Evolutionary conservation across 2,113 vertebrate species (phyloP), one percentile per base, ranked within the genome.

Genomic region (Dissostichus mawsoni): DNA sequence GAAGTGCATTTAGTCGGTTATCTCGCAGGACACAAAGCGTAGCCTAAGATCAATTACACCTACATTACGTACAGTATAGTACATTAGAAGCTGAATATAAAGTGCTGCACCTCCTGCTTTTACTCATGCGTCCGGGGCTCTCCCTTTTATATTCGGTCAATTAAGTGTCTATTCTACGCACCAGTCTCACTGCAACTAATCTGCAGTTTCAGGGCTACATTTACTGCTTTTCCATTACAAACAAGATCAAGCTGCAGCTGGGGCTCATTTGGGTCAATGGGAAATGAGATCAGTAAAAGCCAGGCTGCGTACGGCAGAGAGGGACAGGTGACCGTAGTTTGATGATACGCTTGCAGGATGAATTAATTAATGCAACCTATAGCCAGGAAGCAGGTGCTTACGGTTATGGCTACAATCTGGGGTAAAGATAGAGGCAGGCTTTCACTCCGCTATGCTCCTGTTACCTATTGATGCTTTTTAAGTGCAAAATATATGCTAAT

Each of bases 191-290:
- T 76, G 71, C 83, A 83, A 81, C 74, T 59, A 83, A 80, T 73
- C 73, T 78, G 71, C 86, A 78, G 74, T 85, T 93, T 89, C 81
- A 83, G 78, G 55, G 76, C 76, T 90, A 82, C 84, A 88, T 89
- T 90, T 82, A 86, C 86, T 79, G 84, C 74, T 81, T 89, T 82
- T 83, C 87, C 84, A 86, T 91, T 90, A 82, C 87, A 92, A 90
- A 92, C 82, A 80, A 93, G 91, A 90, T 92, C 89, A 91, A 45
- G 69, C 71, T 79, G 88, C 91, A 92, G 89, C 90, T 91, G 87
- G 81, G 86, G 82, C 86, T 88, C 85, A 74, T 92, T 86, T 88
- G 74, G 76, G 81, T 92, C 92, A 87, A 82, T 87, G 86, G 85
- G 75, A 72, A 90, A 87, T 79, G 78, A 87, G 86, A 89, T 91